These are phyloP conservation scores for Tetranychus truncatus DNA, from an alignment of 2,888 invertebrate genomes.

Conservation along the genomic window DNA sequence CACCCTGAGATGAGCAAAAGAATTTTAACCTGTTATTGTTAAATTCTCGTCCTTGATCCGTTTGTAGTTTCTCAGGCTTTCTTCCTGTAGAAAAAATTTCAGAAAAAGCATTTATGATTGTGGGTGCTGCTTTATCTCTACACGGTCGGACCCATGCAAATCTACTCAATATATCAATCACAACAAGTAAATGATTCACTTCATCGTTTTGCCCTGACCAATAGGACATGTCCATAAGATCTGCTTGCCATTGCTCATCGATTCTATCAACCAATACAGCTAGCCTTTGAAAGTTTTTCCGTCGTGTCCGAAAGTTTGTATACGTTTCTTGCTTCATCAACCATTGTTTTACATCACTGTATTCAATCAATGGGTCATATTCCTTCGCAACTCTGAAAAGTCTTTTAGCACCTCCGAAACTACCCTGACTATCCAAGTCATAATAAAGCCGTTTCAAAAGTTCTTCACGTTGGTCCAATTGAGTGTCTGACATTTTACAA, in stretches of 20 bases:
- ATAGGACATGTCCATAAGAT: constrained; percentile 23
- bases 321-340: not conserved
- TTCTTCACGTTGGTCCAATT: not conserved
- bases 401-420: not conserved
- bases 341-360: not conserved
- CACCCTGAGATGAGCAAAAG: not conserved
- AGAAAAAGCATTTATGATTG: constrained; percentile 9
- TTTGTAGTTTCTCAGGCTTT: constrained; percentile 8
- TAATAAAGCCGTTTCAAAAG: not conserved
- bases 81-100: not conserved
- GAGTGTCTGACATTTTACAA: not conserved
- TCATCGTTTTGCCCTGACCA: constrained; percentile 23
- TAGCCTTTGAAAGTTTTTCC: not conserved
- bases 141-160: constrained; percentile 25
- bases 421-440: not conserved
- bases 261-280: constrained; percentile 22
- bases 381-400: not conserved
- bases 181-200: constrained; percentile 23
- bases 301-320: not conserved
- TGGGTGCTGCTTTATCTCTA: constrained; percentile 24
- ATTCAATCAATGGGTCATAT: not conserved
- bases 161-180: constrained; percentile 26
- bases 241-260: constrained; percentile 26
- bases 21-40: constrained; percentile 14
- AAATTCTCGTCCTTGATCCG: constrained; percentile 27